Evolutionary conservation across 2,888 invertebrate species (phyloP).

Genomic region (Cabera pusaria): DNA sequence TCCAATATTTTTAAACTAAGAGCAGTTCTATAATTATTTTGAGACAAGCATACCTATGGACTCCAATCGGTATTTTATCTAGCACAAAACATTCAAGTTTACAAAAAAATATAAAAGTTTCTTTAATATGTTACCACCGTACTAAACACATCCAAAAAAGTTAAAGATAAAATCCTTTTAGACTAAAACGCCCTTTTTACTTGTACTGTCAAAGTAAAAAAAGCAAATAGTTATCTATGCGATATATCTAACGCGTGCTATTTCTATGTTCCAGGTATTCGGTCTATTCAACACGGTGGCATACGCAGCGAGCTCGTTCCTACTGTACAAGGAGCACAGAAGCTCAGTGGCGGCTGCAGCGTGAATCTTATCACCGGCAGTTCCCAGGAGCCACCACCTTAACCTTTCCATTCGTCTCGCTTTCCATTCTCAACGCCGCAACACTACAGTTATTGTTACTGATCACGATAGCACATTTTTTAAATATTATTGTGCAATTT

Average conservation of each 20-base stretch:
- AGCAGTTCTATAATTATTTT: too few species aligned
- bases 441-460: slow-evolving; percentile 29
- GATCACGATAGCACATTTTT: slow-evolving; percentile 31
- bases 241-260: slow-evolving; percentile 3
- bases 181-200: too few species aligned
- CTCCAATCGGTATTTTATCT: too few species aligned
- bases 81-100: too few species aligned
- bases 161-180: too few species aligned
- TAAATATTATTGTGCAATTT: slow-evolving; percentile 17
- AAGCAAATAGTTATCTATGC: too few species aligned
- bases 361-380: slow-evolving; percentile 35
- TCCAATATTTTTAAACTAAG: too few species aligned
- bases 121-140: too few species aligned
- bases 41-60: too few species aligned
- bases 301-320: slow-evolving; percentile 90
- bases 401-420: slow-evolving; percentile 41
- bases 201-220: too few species aligned
- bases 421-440: slow-evolving; percentile 39
- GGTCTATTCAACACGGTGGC: slow-evolving; percentile 91
- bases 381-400: slow-evolving; percentile 29
- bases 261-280: slow-evolving; percentile 85
- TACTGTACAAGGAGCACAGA: slow-evolving; percentile 89
- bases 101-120: too few species aligned
- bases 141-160: too few species aligned
- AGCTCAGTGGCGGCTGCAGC: slow-evolving; percentile 50